These are phyloP conservation scores for Hirudo medicinalis DNA, from an alignment of 1,140 invertebrate species.

Conservation along the genomic window DNA sequence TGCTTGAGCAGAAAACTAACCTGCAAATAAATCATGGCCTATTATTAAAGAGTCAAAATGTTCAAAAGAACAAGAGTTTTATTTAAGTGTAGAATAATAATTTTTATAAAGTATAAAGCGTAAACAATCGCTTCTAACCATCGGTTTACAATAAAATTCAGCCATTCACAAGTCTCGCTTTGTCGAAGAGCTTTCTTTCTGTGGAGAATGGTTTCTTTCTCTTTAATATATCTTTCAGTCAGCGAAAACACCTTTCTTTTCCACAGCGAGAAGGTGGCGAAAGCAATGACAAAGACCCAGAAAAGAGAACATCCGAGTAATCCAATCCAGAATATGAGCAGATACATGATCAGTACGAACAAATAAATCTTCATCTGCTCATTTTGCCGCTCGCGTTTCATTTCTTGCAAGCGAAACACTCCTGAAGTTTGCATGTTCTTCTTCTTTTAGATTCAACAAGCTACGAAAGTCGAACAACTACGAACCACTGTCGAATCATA, in stretches of 20 bases:
- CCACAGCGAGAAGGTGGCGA: conserved; percentile 33
- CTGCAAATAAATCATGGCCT: conserved; percentile 31
- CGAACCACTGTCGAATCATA: no score
- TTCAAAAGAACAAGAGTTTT: no score
- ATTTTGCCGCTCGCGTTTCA: conserved; percentile 10
- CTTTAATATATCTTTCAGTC: conserved; percentile 32
- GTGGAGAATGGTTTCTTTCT: conserved; percentile 40
- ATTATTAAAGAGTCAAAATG: not conserved
- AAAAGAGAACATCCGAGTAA: conserved; percentile 18
- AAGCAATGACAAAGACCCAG: conserved; percentile 27
- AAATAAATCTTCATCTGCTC: conserved; percentile 20
- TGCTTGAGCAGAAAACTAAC: conserved; percentile 47
- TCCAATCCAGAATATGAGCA: conserved; percentile 18
- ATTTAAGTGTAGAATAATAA: not conserved
- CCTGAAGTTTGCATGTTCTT: no score
- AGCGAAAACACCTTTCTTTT: conserved; percentile 32
- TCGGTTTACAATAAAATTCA: conserved; percentile 46
- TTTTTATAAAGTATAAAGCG: not conserved
- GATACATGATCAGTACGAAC: conserved; percentile 9
- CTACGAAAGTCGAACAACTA: no score
- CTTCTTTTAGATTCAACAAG: no score
- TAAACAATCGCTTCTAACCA: conserved; percentile 36
- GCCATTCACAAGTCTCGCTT: conserved; percentile 47
- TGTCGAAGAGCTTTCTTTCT: conserved; percentile 43
- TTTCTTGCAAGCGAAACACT: not conserved